Percentiles rank a stretch among this genome's conserved stretches.
These are phyloP conservation scores for Crenichthys baileyi DNA, from an alignment of 2,797 vertebrate species.

Conservation along the genomic window DNA sequence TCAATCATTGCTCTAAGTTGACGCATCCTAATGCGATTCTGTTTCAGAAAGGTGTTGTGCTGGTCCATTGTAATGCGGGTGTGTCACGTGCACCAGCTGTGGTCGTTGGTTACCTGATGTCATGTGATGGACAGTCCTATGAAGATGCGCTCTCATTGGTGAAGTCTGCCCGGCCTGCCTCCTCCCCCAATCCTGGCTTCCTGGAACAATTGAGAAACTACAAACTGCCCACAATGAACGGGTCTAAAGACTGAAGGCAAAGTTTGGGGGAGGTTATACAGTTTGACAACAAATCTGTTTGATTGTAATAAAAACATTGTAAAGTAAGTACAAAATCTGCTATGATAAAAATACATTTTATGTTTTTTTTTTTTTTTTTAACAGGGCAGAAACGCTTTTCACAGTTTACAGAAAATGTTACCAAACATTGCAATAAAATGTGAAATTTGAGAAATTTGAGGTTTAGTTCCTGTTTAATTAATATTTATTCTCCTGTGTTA, in stretches of 20 bases:
- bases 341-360: not conserved
- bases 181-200: conserved; percentile 92
- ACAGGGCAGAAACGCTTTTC: not conserved
- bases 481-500: not conserved
- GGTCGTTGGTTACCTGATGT: conserved; percentile 92
- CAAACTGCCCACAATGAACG: conserved; percentile 39
- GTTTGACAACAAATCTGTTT: not conserved
- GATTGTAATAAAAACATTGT: conserved; percentile 3
- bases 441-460: not conserved
- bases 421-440: not conserved
- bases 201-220: conserved; percentile 89
- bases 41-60: conserved; percentile 87
- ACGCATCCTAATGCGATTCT: not conserved
- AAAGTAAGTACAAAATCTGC: not conserved
- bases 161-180: conserved; percentile 85
- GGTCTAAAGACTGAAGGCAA: conserved; percentile 42
- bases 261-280: not conserved
- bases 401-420: not conserved
- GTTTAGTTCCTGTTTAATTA: not conserved
- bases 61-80: conserved; percentile 94
- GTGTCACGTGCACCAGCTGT: conserved; percentile 90
- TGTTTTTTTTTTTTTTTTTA: not conserved
- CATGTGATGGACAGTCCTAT: conserved; percentile 85
- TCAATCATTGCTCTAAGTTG: not conserved
- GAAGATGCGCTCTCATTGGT: conserved; percentile 87